Conservation (phyloP, 2,113 vertebrate species). For the Agapornis roseicollis region DNA sequence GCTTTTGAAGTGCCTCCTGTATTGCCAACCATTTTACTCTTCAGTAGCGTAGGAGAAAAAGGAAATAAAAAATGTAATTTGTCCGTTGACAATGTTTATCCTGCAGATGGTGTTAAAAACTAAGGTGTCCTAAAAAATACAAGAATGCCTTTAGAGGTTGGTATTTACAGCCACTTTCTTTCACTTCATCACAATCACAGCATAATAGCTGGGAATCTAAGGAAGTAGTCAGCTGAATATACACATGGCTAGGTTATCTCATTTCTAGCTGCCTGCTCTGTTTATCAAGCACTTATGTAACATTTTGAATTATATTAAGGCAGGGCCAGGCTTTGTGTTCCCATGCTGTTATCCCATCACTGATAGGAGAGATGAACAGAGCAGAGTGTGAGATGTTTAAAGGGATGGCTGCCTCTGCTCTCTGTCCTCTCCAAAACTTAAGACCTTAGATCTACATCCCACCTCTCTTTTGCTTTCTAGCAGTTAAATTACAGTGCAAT, state of each 20-base stretch:
- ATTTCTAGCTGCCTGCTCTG: constrained; percentile 43
- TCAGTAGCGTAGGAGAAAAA: background rate
- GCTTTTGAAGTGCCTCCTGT: background rate
- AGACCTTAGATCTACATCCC: background rate
- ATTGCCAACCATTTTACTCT: background rate
- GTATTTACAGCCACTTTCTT: constrained; percentile 9
- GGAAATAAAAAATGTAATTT: background rate
- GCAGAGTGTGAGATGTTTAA: background rate
- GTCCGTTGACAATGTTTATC: background rate
- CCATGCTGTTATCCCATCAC: background rate
- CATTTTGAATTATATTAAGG: background rate
- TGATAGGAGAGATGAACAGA: background rate
- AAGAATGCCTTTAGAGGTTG: background rate
- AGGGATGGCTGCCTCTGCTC: background rate
- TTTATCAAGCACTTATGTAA: constrained; percentile 58
- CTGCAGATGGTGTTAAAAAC: background rate
- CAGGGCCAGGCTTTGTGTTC: background rate
- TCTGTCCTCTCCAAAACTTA: background rate
- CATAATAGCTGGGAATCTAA: background rate
- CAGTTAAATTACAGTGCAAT: background rate
- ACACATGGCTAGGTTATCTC: constrained; percentile 42
- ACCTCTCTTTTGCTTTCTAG: background rate
- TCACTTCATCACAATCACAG: background rate
- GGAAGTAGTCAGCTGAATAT: constrained; percentile 37
- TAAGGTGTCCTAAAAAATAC: background rate